Conservation (phyloP, 2,113 vertebrate genomes). For the Haplochromis burtoni region DNA sequence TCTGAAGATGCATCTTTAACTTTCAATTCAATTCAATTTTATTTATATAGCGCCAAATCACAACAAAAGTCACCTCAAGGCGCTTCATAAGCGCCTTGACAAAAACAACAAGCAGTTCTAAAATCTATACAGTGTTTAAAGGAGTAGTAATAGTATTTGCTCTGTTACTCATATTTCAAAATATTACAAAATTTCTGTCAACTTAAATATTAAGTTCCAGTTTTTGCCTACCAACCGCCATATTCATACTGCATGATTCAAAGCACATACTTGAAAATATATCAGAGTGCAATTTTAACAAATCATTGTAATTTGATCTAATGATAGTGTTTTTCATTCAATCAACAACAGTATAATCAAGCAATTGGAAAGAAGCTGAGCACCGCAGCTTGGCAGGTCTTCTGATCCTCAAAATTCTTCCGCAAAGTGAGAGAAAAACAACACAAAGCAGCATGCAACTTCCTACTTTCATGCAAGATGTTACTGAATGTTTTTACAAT, state of each 20-base stretch:
- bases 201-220: neutral
- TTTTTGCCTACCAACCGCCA: neutral
- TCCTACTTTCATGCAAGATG: neutral
- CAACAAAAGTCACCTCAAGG: neutral
- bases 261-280: slow-evolving; percentile 7
- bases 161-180: neutral
- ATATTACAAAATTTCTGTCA: neutral
- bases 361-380: slow-evolving; percentile 44
- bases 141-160: neutral
- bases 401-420: neutral
- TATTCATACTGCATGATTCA: neutral
- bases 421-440: neutral
- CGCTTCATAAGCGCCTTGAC: neutral
- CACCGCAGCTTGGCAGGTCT: slow-evolving; percentile 17
- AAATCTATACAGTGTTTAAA: neutral
- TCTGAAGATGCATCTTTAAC: neutral
- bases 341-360: slow-evolving; percentile 47
- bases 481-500: neutral
- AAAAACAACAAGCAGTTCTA: neutral
- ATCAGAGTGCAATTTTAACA: slow-evolving; percentile 2
- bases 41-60: neutral
- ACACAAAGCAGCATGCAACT: neutral
- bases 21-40: neutral
- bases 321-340: slow-evolving; percentile 44
- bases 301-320: slow-evolving; percentile 39